Conservation (phyloP, 2,797 vertebrate species). For the Gymnothorax reevesii region DNA sequence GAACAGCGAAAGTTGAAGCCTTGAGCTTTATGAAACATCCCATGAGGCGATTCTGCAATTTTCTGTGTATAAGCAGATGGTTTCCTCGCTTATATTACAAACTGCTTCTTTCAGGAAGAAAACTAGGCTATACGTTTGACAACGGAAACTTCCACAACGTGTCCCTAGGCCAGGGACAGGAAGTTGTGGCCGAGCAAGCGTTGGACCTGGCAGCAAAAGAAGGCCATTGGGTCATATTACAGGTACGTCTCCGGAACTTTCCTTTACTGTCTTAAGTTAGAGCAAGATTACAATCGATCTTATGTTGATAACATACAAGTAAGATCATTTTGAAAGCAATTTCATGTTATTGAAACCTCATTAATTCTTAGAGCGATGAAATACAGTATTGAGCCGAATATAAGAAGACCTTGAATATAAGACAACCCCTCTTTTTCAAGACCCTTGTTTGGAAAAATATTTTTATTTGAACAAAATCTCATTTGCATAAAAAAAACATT, state of each 20-base stretch:
- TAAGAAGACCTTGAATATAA: too few species aligned
- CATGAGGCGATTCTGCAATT: constrained; percentile 10
- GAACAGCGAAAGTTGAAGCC: constrained; percentile 17
- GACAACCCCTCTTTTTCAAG: too few species aligned
- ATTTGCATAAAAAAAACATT: too few species aligned
- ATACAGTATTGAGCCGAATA: too few species aligned
- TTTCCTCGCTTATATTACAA: constrained; percentile 57
- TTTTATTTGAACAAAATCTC: too few species aligned
- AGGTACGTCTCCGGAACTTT: constrained; percentile 64
- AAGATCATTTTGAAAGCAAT: background rate
- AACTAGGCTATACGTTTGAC: constrained; percentile 81
- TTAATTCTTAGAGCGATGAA: background rate
- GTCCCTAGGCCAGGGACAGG: constrained; percentile 93
- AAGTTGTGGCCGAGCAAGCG: constrained; percentile 85
- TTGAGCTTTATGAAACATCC: background rate
- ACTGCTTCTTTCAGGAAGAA: constrained; percentile 73
- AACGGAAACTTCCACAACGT: constrained; percentile 91
- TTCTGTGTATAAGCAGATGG: constrained; percentile 5
- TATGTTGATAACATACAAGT: background rate
- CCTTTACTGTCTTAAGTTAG: background rate
- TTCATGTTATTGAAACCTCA: background rate
- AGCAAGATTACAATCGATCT: background rate
- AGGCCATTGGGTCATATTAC: constrained; percentile 95
- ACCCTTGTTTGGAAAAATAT: too few species aligned
- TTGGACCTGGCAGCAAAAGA: constrained; percentile 81